phyloP scores from a whole-genome alignment of 1,140 invertebrate species.

The Magallana ariakensis region DNA sequence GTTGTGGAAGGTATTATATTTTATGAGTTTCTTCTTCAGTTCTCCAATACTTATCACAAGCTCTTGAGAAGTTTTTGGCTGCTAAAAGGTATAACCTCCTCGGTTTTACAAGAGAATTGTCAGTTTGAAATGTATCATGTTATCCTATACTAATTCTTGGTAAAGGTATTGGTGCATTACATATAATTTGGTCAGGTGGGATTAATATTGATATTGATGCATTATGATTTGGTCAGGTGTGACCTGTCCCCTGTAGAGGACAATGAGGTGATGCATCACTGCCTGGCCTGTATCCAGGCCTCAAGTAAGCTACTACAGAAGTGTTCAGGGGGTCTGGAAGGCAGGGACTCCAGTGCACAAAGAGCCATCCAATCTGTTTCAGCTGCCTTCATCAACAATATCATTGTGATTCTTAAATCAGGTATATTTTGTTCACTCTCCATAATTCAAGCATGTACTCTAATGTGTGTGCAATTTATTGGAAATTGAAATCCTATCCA shows the following conservation, averaged over 20 bases:
- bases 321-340: constrained; percentile 35
- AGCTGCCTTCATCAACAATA: not conserved
- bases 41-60: not conserved
- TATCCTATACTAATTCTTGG: not conserved
- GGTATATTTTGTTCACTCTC: not conserved
- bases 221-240: not conserved
- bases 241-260: constrained; percentile 65
- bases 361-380: not conserved
- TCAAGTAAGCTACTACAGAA: constrained; percentile 72
- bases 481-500: too few species aligned
- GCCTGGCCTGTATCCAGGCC: constrained; percentile 68
- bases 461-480: too few species aligned
- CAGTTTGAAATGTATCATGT: not conserved
- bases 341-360: too few species aligned
- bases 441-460: too few species aligned
- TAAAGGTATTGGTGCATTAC: too few species aligned
- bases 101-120: not conserved
- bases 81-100: not conserved
- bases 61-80: not conserved
- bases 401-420: not conserved
- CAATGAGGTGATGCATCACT: constrained; percentile 73
- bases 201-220: not conserved
- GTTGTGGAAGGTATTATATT: too few species aligned
- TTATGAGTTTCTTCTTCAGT: not conserved
- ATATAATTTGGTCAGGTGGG: not conserved